Base-by-base conservation (phyloP, 2,797 vertebrate species). In the Geotrypetes seraphini region DNA sequence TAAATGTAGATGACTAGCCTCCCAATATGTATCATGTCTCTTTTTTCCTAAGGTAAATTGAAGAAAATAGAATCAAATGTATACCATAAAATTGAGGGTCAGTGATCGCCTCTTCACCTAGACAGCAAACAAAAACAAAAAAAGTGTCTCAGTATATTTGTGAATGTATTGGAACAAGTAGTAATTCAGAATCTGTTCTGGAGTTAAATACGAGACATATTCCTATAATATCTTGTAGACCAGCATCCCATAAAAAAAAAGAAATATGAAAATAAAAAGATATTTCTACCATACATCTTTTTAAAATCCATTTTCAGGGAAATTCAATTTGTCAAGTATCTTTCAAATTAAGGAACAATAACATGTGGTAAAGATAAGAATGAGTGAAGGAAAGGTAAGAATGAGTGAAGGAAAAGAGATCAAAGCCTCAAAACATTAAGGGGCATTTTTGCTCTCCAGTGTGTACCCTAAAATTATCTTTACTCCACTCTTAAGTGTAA, bases 71-170 rank as follows among this genome's bases (percentile, higher is more conserved):
- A 77, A 74, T 38, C 41, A 23, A 62, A 78, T 78, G 77, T 57
- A 53, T 83, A 83, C 78, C 79, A 73, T 84, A 86, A 71, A 79
- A 65, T 5, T 65, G 60, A 63, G 79, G 74, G 38, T 77, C 66
- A 53, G 81, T 72, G 66, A 73, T 71, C 39, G 71, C 57, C 43
- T 71, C 76, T 59, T 50, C 64, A 64, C 75, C 81, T 84, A 56
- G 43, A 74, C 34, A 56, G 20, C 15, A 62, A 73, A 61, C 65
- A 56, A 38, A 58, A 37, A n/a, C n/a, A n/a, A 7, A 50, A 45
- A 50, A 31, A 50, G 14, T 51, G 45, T 34, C 26, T 58, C 50
- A 69, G 51, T 51, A 60, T 19, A 19, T 41, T n/a, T 36, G 34
- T 11, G 53, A 39, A 42, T 36, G 10, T 23, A 36, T 4, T 2